Evolutionary conservation across 2,113 vertebrate species (phyloP), one percentile per base, ranked within the genome.

Genomic region (Calonectris borealis): DNA sequence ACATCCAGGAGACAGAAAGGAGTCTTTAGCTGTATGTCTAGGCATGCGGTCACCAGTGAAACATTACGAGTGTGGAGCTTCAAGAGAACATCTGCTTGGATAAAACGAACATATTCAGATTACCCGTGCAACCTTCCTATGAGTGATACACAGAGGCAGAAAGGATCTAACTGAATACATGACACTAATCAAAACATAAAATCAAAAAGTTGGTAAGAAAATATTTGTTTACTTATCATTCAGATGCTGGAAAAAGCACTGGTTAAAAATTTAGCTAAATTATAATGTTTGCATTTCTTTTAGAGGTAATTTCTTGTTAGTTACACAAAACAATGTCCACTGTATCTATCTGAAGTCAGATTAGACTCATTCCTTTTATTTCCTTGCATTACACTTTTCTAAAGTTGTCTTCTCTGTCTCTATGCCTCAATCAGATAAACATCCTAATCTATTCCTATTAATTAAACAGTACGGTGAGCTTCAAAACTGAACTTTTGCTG

Each of bases 21-120:
- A n/a, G 6, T 19, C 21, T 72, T 38, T 5, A 34, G 9, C 9
- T 46, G 6, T 20, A 3, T 16, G 16, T 54, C 11, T 19, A 51
- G 36, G n/a, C 11, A 44, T 2, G 0, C 57, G 58, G 52, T 13
- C 36, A 32, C 21, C 61, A 19, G 32, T 52, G 52, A 68, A 40
- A 55, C 10, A 24, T 5, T 21, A 2, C 0, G 2, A 34, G 22
- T 7, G 26, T 21, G 31, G 49, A 88, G 19, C 29, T 61, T 65
- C 54, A 27, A 34, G 32, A 55, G 44, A 87, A 40, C 21, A 29
- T 17, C 54, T 77, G 13, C 64, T 55, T 36, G 44, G 34, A 54
- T 25, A 48, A 21, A 55, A 69, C 1, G 0, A 78, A 16, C 1
- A 0, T 42, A 34, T 36, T 27, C 49, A 42, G 64, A 38, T 17